Base-by-base conservation (phyloP, 2,888 invertebrate species). In the Drosophila kanekoi region DNA sequence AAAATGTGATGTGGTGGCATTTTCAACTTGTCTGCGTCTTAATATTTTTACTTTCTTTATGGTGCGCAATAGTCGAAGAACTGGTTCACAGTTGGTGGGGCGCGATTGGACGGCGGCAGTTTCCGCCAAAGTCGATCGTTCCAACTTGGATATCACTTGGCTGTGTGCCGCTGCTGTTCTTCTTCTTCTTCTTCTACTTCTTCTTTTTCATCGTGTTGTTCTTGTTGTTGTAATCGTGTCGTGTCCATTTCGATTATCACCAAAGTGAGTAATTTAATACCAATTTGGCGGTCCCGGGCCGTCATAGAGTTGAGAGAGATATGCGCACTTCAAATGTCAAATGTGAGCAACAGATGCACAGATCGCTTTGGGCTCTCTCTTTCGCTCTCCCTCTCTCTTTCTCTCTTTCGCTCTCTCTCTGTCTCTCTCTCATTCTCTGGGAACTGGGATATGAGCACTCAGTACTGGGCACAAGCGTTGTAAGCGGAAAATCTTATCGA, bases 1-100 rank as follows among this genome's bases (percentile, higher is more conserved):
- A 72, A 81, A 86, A 89, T 85, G 84, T 90, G 88, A 88, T 90
- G 90, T 91, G 90, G 91, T 91, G 91, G 91, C 91, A 91, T 88
- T 87, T 88, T 87, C 84, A 83, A 85, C 88, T 89, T 91, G 90
- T 87, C 91, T 85, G 90, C 90, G 80, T 89, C 88, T 90, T 78
- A 83, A 90, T 90, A 91, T 84, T 89, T 83, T 90, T 90, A 87
- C 86, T 81, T 85, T 82, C 80, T 81, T 90, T 89, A 84, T 79
- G 87, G 72, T 20, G 54, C 35, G 59, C 61, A 58, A 63, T 64
- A 59, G 60, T 65, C 74, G 68, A 68, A 69, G 77, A 83, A 89
- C 89, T 83, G 83, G 83, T 83, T 83, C 83, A 83, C 66, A 60
- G 60, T 73, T 60, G 61, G 58, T 57, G 48, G 53, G 18, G 47